A percentile compares a stretch with the other conserved stretches of the same genome.
These are phyloP conservation scores for Gobio occitaniae DNA, from an alignment of 2,797 vertebrate genomes.

Conservation along the genomic window DNA sequence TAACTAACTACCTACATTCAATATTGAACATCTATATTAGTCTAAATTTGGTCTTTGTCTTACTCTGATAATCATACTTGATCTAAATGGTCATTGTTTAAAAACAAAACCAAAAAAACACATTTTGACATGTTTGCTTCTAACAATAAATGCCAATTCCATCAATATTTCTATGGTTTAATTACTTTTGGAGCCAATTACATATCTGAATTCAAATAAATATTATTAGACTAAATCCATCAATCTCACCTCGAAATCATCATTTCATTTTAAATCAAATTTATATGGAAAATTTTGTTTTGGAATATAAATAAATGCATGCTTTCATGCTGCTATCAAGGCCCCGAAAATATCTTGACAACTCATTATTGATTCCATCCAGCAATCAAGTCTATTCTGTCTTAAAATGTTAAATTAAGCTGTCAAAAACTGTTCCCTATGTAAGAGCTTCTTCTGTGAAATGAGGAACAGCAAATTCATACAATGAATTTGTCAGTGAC, in stretches of 20 bases:
- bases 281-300: neutral
- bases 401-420: constrained; percentile 44
- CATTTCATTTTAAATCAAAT: neutral
- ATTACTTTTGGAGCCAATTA: neutral
- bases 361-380: constrained; percentile 33
- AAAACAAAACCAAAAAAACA: neutral
- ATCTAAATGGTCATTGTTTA: neutral
- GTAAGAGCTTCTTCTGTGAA: constrained; percentile 38
- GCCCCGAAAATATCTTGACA: constrained; percentile 15
- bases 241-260: neutral
- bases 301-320: neutral
- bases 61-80: neutral
- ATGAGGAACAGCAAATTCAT: neutral
- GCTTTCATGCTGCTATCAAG: neutral
- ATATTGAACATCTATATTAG: too few species aligned
- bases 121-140: neutral
- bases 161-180: neutral
- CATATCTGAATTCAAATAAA: neutral
- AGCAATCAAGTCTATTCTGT: constrained; percentile 28
- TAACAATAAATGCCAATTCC: neutral
- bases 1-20: neutral
- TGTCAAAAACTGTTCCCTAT: constrained; percentile 31
- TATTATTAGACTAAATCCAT: neutral
- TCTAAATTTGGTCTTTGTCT: neutral
- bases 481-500: constrained; percentile 32